Evolutionary conservation across 2,113 vertebrate species (phyloP).

Genomic region (Microcebus ravelobensis): DNA sequence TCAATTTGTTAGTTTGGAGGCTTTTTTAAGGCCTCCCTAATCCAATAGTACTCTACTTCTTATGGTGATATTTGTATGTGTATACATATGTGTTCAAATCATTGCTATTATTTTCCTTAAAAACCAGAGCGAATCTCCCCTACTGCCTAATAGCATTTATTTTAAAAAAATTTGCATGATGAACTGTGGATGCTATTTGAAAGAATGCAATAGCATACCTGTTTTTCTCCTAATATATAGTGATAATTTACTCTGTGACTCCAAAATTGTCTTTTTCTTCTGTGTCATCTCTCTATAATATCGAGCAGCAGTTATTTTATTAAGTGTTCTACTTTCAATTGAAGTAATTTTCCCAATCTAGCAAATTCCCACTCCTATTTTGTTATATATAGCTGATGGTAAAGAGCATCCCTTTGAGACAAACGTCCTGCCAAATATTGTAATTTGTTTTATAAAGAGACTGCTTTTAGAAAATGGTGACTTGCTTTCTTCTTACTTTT

Average conservation of each 20-base stretch:
- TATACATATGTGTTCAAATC: neutral
- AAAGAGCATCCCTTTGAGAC: neutral
- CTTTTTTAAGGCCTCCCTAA: neutral
- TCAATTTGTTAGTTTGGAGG: neutral
- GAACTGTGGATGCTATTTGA: neutral
- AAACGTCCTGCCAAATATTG: slow-evolving; percentile 40
- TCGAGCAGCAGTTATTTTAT: slow-evolving; percentile 44
- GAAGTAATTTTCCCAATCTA: slow-evolving; percentile 46
- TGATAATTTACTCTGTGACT: neutral
- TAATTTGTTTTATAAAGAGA: slow-evolving; percentile 56
- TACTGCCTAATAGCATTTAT: neutral
- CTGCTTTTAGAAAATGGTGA: slow-evolving; percentile 54
- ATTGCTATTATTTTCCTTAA: neutral
- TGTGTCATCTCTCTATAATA: neutral
- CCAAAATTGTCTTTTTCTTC: slow-evolving; percentile 17
- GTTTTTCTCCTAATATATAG: neutral
- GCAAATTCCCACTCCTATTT: slow-evolving; percentile 15
- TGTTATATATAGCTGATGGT: slow-evolving; percentile 8
- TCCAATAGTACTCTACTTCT: neutral
- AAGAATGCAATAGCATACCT: neutral
- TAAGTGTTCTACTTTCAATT: slow-evolving; percentile 29
- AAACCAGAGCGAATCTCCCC: neutral
- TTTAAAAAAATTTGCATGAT: neutral
- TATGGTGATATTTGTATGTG: neutral
- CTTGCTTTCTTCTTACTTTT: slow-evolving; percentile 12